Base-by-base conservation (phyloP, 2,113 vertebrate species). In the Athene noctua region DNA sequence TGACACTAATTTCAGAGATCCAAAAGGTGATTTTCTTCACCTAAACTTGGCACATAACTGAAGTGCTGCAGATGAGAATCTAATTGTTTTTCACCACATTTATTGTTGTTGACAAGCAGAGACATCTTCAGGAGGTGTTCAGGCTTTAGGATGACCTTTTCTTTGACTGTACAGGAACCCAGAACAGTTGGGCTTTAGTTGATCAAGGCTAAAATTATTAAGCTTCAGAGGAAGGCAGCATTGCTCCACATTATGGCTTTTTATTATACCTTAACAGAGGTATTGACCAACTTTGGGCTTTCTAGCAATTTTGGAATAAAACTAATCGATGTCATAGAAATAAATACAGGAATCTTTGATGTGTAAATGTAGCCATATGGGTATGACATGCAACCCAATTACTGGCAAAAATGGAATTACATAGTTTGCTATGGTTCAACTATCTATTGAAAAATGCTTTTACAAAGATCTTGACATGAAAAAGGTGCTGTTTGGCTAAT, bases 291-390 rank as follows among this genome's bases (percentile, higher is more conserved):
- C 75, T 80, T 59, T 7, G 46, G 75, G 51, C 82, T 94, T 92
- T 80, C 67, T 44, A 77, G 86, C 55, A 68, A 84, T 92, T 92
- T 95, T 81, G 46, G 73, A 81, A 91, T 85, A 72, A 86, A 95
- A 80, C 17, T 70, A 77, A 62, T 91, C 3, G 0, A 70, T 71
- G 70, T 47, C 59, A n/a, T n/a, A 74, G 72, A 62, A 86, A 66
- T 63, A 92, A 94, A 42, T 25, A 34, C 51, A 84, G 80, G 51
- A 78, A 66, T 80, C 63, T 88, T 90, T 90, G 54, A 55, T 75
- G 80, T 51, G 44, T 22, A 20, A 65, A 68, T 61, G 73, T 57
- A 94, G 70, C 49, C 11, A 3, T 30, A 36, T 58, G 57, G 34
- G 36, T 16, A 59, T 74, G 84, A 83, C 44, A 44, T 36, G 47